Percentiles rank a stretch among this genome's conserved stretches.
These are phyloP conservation scores for Drosophila grimshawi DNA, from an alignment of 1,140 invertebrate genomes.

Conservation along the genomic window DNA sequence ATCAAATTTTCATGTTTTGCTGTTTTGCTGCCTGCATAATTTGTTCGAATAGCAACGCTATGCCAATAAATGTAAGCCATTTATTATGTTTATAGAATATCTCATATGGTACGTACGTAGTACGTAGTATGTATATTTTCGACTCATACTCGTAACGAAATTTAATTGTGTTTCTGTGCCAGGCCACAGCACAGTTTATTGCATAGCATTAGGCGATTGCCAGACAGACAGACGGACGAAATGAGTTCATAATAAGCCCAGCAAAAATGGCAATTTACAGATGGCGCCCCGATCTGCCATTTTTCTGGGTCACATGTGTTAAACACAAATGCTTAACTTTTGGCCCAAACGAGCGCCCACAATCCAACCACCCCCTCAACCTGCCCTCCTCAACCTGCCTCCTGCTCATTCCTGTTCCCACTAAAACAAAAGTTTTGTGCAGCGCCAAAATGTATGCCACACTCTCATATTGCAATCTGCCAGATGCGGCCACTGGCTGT, in stretches of 20 bases:
- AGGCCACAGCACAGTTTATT: constrained; percentile 33
- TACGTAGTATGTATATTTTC: constrained; percentile 13
- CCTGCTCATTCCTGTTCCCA: too few relatives aligned
- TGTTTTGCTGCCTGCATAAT: constrained; percentile 63
- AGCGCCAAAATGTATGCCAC: constrained; percentile 51
- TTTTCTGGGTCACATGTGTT: constrained; percentile 75
- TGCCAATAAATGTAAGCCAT: constrained; percentile 17
- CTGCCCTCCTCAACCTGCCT: neutral
- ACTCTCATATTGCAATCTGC: constrained; percentile 44
- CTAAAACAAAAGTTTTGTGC: constrained; percentile 39
- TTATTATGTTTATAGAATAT: constrained; percentile 8
- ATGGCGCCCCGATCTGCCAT: constrained; percentile 14
- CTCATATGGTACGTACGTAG: neutral
- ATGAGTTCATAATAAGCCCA: constrained; percentile 65
- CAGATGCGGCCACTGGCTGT: constrained; percentile 17
- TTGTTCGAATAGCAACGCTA: constrained; percentile 43
- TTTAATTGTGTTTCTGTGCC: constrained; percentile 68
- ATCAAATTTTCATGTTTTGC: constrained; percentile 72
- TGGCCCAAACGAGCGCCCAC: constrained; percentile 5
- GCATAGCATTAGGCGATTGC: constrained; percentile 34
- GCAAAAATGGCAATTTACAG: constrained; percentile 32
- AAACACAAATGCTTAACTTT: constrained; percentile 63
- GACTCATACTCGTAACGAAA: constrained; percentile 53
- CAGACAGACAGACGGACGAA: constrained; percentile 22
- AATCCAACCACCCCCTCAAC: neutral